Base-by-base conservation (phyloP, 2,113 vertebrate genomes). In the Poecile atricapillus region DNA sequence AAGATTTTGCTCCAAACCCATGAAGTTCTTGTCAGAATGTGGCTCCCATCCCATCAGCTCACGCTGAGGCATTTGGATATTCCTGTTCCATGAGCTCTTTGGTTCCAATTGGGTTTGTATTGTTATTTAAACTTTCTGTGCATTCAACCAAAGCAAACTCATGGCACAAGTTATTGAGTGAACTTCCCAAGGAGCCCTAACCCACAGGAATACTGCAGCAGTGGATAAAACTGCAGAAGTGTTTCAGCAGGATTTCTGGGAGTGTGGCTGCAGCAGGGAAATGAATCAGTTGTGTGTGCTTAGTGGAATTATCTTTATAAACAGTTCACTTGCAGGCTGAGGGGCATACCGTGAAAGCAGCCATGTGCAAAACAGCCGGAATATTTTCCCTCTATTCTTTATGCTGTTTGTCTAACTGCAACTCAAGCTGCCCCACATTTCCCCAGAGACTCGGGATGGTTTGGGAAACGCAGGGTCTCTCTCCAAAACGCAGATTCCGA, bases 1-100 rank as follows among this genome's bases (percentile, higher is more conserved):
- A n/a, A 77, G 44, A 25, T 28, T 21, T 0, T 0, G 46, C 70
- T 82, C 43, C n/a, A n/a, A n/a, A n/a, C n/a, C n/a, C 69, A 69
- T 0, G 0, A 22, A 39, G 50, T 15, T 60, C 41, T 22, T 44
- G 27, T 24, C 60, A 58, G 49, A 41, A 21, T 58, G 52, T 35
- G 56, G 83, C 79, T 44, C 16, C 47, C 30, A 37, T 27, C 74
- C 91, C 86, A 85, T 16, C 83, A 62, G 37, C 70, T 84, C 74
- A 8, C 37, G 27, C 64, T 33, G 85, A 68, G 59, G 56, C 74
- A 27, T 39, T 71, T 25, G 37, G 70, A 83, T 63, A 49, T 49
- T 33, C 53, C 70, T 75, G 55, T 18, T 81, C 87, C 60, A 60
- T 43, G 67, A 89, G 44, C 58, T 89, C 44, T 31, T 90, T 39